Conservation (phyloP, 2,797 vertebrate species). For the Mus caroli region DNA sequence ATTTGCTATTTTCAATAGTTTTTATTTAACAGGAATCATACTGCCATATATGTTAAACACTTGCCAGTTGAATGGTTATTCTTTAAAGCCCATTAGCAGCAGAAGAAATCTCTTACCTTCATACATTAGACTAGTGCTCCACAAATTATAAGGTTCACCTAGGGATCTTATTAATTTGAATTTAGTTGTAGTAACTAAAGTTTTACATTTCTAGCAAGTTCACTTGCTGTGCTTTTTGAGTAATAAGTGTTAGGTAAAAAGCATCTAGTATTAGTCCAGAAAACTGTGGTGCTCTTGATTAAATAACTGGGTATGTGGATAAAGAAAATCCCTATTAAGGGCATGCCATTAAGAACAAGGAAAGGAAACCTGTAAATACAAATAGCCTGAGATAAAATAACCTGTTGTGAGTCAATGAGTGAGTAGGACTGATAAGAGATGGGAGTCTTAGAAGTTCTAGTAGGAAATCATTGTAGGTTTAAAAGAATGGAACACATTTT, state of each 20-base stretch:
- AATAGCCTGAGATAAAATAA: constrained; percentile 11
- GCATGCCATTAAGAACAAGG: constrained; percentile 45
- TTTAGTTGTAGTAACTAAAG: constrained; percentile 13
- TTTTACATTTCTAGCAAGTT: constrained; percentile 41
- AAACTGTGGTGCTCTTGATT: constrained; percentile 18
- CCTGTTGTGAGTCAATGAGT: background rate
- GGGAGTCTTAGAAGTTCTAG: constrained; percentile 41
- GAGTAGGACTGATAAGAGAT: constrained; percentile 6
- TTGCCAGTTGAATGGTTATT: constrained; percentile 40
- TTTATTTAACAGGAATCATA: constrained; percentile 43
- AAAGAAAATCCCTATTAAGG: constrained; percentile 9
- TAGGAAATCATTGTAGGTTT: constrained; percentile 29
- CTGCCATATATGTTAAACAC: constrained; percentile 43
- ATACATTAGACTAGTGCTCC: constrained; percentile 11
- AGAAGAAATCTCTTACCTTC: constrained; percentile 14
- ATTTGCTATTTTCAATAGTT: constrained; percentile 18
- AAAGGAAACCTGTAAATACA: constrained; percentile 46
- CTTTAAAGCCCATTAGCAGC: constrained; percentile 52
- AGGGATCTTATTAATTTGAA: constrained; percentile 43
- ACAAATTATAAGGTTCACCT: constrained; percentile 38
- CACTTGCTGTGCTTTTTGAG: background rate
- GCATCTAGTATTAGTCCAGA: background rate
- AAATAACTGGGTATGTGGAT: background rate
- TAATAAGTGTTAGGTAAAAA: constrained; percentile 43
- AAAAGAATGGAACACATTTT: background rate